Evolutionary conservation across 92 coral and sea anemone species (phyloP).

Genomic region (Epizoanthus stellaris): DNA sequence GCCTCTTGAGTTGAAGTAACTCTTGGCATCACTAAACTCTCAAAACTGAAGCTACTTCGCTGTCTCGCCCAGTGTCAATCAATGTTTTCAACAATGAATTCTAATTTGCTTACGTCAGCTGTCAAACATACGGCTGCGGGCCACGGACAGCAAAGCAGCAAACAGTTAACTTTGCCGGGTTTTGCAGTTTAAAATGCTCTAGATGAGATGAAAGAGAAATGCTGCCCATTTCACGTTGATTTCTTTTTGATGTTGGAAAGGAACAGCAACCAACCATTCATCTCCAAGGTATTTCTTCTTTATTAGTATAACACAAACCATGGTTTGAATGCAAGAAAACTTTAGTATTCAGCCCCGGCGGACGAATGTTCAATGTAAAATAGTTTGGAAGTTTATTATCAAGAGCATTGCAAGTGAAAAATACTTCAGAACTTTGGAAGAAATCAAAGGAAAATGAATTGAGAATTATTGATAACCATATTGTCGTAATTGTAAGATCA

Average conservation of each 20-base stretch:
- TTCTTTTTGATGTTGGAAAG: neutral
- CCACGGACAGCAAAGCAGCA: neutral
- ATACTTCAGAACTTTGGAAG: neutral
- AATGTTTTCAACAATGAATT: conserved; percentile 29
- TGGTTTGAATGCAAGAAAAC: neutral
- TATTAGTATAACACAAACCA: neutral
- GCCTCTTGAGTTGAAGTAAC: no score
- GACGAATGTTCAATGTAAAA: neutral
- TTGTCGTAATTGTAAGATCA: no score
- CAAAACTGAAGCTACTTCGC: conserved; percentile 4
- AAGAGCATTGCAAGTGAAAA: neutral
- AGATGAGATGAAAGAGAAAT: neutral
- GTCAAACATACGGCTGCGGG: neutral
- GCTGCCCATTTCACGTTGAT: neutral
- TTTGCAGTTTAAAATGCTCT: neutral
- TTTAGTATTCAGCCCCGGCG: neutral
- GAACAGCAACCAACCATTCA: neutral
- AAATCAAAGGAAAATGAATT: neutral
- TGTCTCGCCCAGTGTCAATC: conserved; percentile 20
- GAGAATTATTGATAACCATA: neutral
- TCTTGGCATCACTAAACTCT: no score
- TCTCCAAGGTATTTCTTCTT: neutral
- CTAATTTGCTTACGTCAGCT: conserved; percentile 43
- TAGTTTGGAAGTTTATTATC: neutral
- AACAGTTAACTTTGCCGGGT: no score